phyloP scores from a whole-genome alignment of 2,113 vertebrate genomes.

The Ifrita kowaldi region DNA sequence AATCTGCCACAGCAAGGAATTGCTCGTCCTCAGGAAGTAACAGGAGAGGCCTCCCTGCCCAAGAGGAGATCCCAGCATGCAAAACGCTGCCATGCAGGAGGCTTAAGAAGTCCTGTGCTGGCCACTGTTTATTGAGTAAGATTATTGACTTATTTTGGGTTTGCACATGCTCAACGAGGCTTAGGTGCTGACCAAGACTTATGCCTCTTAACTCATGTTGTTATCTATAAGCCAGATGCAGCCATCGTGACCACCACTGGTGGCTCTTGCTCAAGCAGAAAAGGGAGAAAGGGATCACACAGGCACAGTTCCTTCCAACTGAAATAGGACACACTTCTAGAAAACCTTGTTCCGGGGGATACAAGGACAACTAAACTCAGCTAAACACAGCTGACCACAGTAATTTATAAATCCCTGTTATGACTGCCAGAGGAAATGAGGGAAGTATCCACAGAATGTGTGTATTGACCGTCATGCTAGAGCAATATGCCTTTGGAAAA shows the following conservation, averaged over 20 bases:
- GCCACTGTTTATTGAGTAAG: neutral
- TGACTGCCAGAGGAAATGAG: neutral
- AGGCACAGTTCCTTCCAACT: neutral
- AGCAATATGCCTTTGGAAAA: neutral
- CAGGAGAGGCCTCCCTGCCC: neutral
- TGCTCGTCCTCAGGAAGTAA: neutral
- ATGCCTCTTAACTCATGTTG: rapidly evolving
- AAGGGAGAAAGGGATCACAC: neutral
- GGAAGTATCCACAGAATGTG: rapidly evolving
- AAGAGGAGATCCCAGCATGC: neutral
- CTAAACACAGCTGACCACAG: neutral
- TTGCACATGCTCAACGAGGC: rapidly evolving
- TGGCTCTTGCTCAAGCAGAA: neutral
- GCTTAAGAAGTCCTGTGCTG: neutral
- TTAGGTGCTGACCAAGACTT: neutral
- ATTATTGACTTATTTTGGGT: neutral
- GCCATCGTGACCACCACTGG: no score
- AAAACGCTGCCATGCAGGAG: neutral
- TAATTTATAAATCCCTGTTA: neutral
- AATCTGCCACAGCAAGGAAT: neutral
- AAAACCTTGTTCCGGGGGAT: neutral
- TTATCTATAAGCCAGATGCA: neutral
- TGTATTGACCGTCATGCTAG: neutral
- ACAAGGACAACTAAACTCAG: neutral
- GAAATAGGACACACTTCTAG: neutral